Percentiles rank a stretch among this genome's conserved stretches.
Conservation (phyloP, 2,888 invertebrate genomes). For the Calliopum simillimum region DNA sequence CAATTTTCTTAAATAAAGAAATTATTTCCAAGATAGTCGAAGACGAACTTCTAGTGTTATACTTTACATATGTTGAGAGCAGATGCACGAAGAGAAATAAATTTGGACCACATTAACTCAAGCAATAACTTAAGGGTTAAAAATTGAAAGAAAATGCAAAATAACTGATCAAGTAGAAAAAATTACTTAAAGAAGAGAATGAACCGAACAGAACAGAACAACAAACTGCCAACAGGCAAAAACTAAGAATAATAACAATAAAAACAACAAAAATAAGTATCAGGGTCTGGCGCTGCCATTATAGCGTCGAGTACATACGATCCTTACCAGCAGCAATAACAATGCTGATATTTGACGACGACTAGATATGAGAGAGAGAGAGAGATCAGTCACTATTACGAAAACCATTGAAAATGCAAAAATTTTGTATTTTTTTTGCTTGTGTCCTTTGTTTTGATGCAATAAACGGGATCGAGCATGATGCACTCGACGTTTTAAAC, state of each 20-base stretch:
- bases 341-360: neutral
- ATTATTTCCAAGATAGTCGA: too few species aligned
- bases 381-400: too few species aligned
- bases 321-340: too few species aligned
- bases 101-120: too few species aligned
- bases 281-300: neutral
- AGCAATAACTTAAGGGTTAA: too few species aligned
- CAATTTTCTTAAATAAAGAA: too few species aligned
- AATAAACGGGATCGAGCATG: neutral
- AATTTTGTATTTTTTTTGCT: neutral
- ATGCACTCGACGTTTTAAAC: too few species aligned
- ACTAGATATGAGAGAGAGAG: neutral
- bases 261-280: neutral
- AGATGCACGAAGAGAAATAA: too few species aligned
- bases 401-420: slow-evolving; percentile 14
- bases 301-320: neutral
- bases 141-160: neutral
- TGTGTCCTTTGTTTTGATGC: slow-evolving; percentile 13
- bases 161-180: neutral
- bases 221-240: too few species aligned
- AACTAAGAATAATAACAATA: neutral
- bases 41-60: too few species aligned
- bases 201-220: neutral
- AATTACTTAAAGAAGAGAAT: neutral
- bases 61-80: too few species aligned